phyloP scores from a whole-genome alignment of 1,140 invertebrate species.

The Rhynchophorus ferrugineus region DNA sequence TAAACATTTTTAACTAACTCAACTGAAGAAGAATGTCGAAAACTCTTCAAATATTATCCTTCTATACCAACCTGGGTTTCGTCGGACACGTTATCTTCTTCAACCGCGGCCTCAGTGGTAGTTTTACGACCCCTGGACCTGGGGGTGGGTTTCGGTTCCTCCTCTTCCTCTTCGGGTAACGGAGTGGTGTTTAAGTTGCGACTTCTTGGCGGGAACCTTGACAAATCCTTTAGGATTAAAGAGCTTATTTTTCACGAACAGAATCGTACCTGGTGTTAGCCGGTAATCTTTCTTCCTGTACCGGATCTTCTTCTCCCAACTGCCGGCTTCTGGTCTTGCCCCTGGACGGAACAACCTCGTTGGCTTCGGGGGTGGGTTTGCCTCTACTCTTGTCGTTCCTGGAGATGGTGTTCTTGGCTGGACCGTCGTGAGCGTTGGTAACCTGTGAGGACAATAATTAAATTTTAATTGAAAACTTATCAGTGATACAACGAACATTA shows the following conservation, averaged over 20 bases:
- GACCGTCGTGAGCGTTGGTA: constrained; percentile 51
- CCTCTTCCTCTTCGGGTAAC: constrained; percentile 36
- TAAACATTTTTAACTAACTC: too few relatives aligned
- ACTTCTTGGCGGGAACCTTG: constrained; percentile 42
- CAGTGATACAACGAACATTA: neutral
- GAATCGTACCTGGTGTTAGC: constrained; percentile 72
- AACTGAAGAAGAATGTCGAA: too few relatives aligned
- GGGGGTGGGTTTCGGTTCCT: constrained; percentile 37
- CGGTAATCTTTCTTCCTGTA: constrained; percentile 60
- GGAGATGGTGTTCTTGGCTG: constrained; percentile 45
- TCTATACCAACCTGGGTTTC: constrained; percentile 36
- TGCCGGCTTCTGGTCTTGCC: constrained; percentile 49
- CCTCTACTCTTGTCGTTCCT: constrained; percentile 58
- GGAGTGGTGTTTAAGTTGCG: constrained; percentile 49
- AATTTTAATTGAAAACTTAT: neutral
- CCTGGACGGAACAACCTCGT: constrained; percentile 58
- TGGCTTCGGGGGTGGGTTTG: constrained; percentile 47
- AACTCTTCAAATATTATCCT: too few relatives aligned
- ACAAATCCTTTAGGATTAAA: neutral
- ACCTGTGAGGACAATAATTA: constrained; percentile 8
- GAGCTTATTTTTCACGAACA: constrained; percentile 13
- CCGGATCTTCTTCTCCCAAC: constrained; percentile 47
- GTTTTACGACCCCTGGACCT: constrained; percentile 45
- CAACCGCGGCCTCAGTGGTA: constrained; percentile 21
- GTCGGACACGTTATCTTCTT: constrained; percentile 34